A percentile compares a stretch with the other conserved stretches of the same genome.
phyloP scores from a whole-genome alignment of 2,797 vertebrate genomes.

The Clamator glandarius region DNA sequence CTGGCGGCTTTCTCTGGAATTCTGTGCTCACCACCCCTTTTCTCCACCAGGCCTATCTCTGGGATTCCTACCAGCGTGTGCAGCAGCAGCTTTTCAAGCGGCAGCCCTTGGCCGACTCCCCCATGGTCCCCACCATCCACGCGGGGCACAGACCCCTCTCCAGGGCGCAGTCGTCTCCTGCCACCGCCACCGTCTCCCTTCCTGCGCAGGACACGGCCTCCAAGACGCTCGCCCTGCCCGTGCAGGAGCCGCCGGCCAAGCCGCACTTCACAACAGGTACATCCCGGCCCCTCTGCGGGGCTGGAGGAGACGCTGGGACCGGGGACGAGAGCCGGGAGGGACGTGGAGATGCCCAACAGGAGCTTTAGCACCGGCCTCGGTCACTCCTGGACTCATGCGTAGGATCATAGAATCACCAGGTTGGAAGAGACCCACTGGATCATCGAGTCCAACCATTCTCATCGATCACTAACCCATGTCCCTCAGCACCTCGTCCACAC shows the following conservation, averaged over 20 bases:
- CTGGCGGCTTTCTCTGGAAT: too few species aligned
- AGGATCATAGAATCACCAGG: too few species aligned
- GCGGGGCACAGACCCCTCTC: constrained; percentile 86
- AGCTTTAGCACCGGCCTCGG: fast-evolving
- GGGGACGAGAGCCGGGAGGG: background rate
- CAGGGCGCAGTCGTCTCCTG: constrained; percentile 92
- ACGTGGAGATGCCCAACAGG: fast-evolving
- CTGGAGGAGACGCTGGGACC: background rate
- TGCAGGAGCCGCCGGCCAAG: constrained; percentile 81
- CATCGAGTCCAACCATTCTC: too few species aligned
- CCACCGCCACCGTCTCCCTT: constrained; percentile 87
- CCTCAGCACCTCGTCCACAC: too few species aligned
- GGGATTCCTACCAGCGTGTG: constrained; percentile 92
- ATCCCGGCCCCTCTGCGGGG: background rate
- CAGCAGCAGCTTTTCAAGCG: constrained; percentile 87
- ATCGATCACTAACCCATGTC: too few species aligned
- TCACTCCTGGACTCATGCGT: fast-evolving
- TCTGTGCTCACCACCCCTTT: fast-evolving
- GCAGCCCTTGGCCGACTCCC: constrained; percentile 79
- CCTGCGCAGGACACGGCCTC: constrained; percentile 79
- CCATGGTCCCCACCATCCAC: constrained; percentile 81
- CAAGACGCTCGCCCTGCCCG: constrained; percentile 78
- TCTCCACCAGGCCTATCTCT: constrained; percentile 83
- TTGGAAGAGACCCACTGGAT: too few species aligned
- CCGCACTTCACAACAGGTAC: constrained; percentile 86